Conservation (phyloP, 1,140 invertebrate species). For the Paralvinella palmiformis region DNA sequence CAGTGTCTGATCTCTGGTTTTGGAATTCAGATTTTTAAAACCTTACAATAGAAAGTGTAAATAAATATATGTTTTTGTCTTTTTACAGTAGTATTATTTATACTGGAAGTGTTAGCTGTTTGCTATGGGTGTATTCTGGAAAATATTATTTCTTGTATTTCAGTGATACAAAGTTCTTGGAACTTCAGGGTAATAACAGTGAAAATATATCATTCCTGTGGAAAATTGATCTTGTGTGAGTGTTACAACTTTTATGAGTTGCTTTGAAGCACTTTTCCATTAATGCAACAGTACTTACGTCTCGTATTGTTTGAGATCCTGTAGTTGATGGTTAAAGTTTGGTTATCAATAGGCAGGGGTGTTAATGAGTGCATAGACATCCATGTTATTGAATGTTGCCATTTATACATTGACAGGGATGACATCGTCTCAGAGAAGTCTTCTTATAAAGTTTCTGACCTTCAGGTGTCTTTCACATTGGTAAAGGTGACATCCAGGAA, state of each 20-base stretch:
- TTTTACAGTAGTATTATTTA: no score
- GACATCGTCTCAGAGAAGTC: constrained; percentile 33
- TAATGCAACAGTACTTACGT: background rate
- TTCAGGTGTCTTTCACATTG: constrained; percentile 35
- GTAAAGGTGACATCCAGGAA: constrained; percentile 27
- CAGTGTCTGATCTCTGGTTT: no score
- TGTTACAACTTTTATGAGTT: background rate
- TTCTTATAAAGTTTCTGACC: constrained; percentile 26
- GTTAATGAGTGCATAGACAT: background rate
- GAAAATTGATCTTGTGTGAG: constrained; percentile 37
- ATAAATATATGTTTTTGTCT: no score
- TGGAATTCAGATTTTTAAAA: no score
- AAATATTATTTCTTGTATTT: constrained; percentile 14
- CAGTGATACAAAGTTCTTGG: constrained; percentile 38
- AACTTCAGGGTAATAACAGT: constrained; percentile 29
- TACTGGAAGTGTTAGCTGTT: no score
- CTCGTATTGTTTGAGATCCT: background rate
- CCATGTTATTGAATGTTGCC: background rate
- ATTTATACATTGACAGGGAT: constrained; percentile 26
- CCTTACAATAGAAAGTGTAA: no score
- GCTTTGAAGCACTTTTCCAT: background rate
- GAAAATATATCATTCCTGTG: constrained; percentile 39
- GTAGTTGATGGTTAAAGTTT: background rate
- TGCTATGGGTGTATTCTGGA: no score
- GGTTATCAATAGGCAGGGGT: background rate